Conservation (phyloP, 1,140 invertebrate genomes). For the Rhopalosiphum maidis region DNA sequence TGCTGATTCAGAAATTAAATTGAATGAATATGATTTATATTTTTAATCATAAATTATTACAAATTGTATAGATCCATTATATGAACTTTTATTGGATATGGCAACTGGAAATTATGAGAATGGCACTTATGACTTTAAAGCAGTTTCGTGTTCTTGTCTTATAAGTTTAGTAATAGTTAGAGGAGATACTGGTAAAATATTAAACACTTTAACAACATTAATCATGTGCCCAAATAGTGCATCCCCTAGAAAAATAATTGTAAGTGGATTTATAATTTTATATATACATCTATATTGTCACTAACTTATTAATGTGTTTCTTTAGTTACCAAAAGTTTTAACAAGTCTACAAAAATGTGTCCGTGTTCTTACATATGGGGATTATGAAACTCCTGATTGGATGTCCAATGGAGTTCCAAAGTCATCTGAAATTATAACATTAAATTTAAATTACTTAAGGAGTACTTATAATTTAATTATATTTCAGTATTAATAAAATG, state of each 20-base stretch:
- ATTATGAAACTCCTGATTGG: conserved; percentile 84
- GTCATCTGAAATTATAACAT: conserved; percentile 50
- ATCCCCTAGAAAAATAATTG: conserved; percentile 80
- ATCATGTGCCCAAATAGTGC: conserved; percentile 84
- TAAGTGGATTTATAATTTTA: conserved; percentile 62
- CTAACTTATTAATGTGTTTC: conserved; percentile 57
- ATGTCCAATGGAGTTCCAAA: conserved; percentile 75
- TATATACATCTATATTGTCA: not conserved
- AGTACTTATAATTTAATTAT: conserved; percentile 70
- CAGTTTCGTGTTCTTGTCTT: conserved; percentile 86
- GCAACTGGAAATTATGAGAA: conserved; percentile 67
- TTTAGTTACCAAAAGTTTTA: conserved; percentile 84
- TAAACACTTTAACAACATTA: conserved; percentile 84
- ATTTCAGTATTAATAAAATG: conserved; percentile 58
- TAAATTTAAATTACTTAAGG: conserved; percentile 63
- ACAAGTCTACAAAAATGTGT: conserved; percentile 88
- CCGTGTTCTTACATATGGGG: conserved; percentile 84
- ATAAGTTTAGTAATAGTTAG: conserved; percentile 89
- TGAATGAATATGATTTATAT: not conserved
- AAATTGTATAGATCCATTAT: conserved; percentile 72
- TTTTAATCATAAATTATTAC: not conserved
- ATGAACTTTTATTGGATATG: conserved; percentile 79
- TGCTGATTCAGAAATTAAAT: not conserved
- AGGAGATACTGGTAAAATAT: conserved; percentile 90
- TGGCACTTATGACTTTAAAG: conserved; percentile 66